Evolutionary conservation across 2,113 vertebrate genomes (phyloP).

Genomic region (Sclerurus mexicanus): DNA sequence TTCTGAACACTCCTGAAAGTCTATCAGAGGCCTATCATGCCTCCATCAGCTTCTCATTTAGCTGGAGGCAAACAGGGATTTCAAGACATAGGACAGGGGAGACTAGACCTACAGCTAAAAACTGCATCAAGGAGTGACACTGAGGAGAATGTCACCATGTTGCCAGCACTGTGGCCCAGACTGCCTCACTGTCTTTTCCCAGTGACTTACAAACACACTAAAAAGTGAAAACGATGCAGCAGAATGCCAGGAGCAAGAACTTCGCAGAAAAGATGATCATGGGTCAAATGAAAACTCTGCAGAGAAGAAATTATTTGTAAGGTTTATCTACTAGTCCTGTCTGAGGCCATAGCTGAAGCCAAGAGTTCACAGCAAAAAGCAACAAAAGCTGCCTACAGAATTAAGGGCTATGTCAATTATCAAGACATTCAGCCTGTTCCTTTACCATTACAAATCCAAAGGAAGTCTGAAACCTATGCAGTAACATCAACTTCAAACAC

Average conservation of each 20-base stretch:
- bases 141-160: not conserved
- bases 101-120: not conserved
- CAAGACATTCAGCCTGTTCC: not conserved
- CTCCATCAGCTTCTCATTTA: not conserved
- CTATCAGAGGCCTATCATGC: not conserved
- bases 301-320: not conserved
- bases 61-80: not conserved
- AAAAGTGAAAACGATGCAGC: not conserved
- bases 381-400: not conserved
- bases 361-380: not conserved
- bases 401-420: not conserved
- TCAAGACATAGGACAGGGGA: not conserved
- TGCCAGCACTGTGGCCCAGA: not conserved
- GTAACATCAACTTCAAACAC: not conserved
- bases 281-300: not conserved
- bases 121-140: not conserved
- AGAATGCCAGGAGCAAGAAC: not conserved
- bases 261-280: not conserved
- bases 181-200: not conserved
- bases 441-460: not conserved
- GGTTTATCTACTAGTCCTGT: not conserved
- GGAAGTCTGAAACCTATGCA: not conserved
- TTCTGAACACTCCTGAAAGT: not conserved
- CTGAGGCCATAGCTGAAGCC: not conserved
- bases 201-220: not conserved